Evolutionary conservation across 2,113 vertebrate genomes (phyloP).

Genomic region (Malurus cyaneus): DNA sequence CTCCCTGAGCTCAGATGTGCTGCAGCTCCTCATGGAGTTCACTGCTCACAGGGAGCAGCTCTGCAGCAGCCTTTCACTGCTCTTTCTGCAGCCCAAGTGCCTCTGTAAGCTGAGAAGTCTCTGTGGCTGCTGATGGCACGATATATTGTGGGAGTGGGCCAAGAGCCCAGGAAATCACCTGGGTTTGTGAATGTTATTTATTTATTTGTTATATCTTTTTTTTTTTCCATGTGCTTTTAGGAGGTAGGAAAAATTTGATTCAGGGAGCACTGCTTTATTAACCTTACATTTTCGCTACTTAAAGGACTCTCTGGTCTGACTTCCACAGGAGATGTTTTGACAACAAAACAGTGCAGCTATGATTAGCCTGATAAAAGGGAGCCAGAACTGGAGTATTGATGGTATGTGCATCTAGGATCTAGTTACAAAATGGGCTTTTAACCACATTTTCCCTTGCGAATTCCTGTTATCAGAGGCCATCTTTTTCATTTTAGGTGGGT

Average conservation of each 20-base stretch:
- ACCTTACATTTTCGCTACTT: background rate
- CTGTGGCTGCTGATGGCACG: background rate
- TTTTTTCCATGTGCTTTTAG: background rate
- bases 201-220: background rate
- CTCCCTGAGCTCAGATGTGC: background rate
- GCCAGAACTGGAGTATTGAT: conserved; percentile 21
- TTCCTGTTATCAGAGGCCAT: conserved; percentile 44
- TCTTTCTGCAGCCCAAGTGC: background rate
- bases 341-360: conserved; percentile 60
- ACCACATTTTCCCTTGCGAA: conserved; percentile 29
- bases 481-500: background rate
- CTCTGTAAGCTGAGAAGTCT: background rate
- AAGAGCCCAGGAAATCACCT: background rate
- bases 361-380: conserved; percentile 65
- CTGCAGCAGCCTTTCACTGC: background rate
- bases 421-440: conserved; percentile 69
- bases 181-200: background rate
- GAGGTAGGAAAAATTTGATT: background rate
- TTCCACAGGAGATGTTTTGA: conserved; percentile 56
- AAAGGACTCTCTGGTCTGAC: background rate
- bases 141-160: background rate
- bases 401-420: conserved; percentile 54
- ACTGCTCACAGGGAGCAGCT: background rate
- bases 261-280: background rate
- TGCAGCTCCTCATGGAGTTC: fast-evolving